phyloP scores from a whole-genome alignment of 2,113 vertebrate genomes.

The Lophius piscatorius region DNA sequence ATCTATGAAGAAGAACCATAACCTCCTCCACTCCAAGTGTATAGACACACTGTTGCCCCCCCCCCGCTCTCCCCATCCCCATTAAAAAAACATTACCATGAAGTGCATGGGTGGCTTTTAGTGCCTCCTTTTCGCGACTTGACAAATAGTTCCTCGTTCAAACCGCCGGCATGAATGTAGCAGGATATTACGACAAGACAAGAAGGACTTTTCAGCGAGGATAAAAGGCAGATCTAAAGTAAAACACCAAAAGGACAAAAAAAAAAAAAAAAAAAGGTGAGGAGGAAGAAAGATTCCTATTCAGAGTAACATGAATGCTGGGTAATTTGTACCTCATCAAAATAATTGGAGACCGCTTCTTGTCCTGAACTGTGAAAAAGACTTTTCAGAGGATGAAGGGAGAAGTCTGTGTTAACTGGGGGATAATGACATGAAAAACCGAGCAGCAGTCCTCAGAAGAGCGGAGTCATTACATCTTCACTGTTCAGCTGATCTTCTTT shows the following conservation, averaged over 20 bases:
- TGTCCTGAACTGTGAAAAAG: constrained; percentile 29
- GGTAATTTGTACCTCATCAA: constrained; percentile 28
- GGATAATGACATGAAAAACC: constrained; percentile 68
- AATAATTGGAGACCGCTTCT: constrained; percentile 52
- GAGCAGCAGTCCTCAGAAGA: constrained; percentile 54
- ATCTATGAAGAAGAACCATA: constrained; percentile 38
- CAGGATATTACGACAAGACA: constrained; percentile 6
- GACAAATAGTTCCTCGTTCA: constrained; percentile 50
- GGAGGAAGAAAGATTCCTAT: constrained; percentile 15
- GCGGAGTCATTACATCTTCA: constrained; percentile 55
- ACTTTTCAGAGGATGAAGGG: constrained; percentile 28
- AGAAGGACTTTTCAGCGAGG: neutral
- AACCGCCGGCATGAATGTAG: constrained; percentile 21
- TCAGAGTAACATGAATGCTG: constrained; percentile 24
- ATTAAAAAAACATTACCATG: constrained; percentile 37
- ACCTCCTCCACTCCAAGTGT: constrained; percentile 21
- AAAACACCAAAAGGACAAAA: constrained; percentile 12
- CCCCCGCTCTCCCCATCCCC: constrained; percentile 37
- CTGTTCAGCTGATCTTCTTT: constrained; percentile 59
- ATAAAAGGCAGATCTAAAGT: constrained; percentile 15
- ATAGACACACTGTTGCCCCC: constrained; percentile 8
- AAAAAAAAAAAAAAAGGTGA: constrained; percentile 13
- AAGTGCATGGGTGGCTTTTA: constrained; percentile 32
- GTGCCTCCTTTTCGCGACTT: constrained; percentile 29
- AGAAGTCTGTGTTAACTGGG: constrained; percentile 20